These are phyloP conservation scores for Heliothis subflexa DNA, from an alignment of 1,140 invertebrate genomes.

Conservation along the genomic window DNA sequence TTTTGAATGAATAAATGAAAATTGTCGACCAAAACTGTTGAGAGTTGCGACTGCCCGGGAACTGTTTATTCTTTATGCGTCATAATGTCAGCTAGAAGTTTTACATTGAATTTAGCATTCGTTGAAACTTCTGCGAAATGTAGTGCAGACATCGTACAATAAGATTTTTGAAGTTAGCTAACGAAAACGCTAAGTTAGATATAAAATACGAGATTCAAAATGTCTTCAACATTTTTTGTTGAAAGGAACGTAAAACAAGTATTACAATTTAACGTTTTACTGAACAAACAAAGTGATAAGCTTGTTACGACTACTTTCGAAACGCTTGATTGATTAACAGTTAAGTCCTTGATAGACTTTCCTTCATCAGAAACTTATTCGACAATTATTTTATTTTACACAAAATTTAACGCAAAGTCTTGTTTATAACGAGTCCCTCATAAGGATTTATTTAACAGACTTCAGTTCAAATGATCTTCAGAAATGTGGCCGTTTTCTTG, in stretches of 20 bases:
- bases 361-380: neutral
- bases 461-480: constrained; percentile 31
- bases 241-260: neutral
- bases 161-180: neutral
- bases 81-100: constrained; percentile 19
- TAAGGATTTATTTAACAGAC: constrained; percentile 22
- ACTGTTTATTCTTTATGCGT: constrained; percentile 20
- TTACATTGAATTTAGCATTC: constrained; percentile 5
- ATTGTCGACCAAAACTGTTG: constrained; percentile 2
- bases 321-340: constrained; percentile 3
- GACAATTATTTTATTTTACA: constrained; percentile 24
- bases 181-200: no score
- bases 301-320: neutral
- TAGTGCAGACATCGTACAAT: neutral
- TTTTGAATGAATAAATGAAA: constrained; percentile 29
- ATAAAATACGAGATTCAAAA: no score
- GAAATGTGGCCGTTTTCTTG: constrained; percentile 27
- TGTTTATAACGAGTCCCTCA: neutral
- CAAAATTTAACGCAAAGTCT: neutral
- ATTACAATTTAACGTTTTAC: neutral
- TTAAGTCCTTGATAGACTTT: neutral
- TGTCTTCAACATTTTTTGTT: neutral
- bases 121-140: neutral
- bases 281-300: neutral
- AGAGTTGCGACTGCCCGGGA: neutral